Evolutionary conservation across 2,113 vertebrate species (phyloP).

Genomic region (Megaceryle maxima): DNA sequence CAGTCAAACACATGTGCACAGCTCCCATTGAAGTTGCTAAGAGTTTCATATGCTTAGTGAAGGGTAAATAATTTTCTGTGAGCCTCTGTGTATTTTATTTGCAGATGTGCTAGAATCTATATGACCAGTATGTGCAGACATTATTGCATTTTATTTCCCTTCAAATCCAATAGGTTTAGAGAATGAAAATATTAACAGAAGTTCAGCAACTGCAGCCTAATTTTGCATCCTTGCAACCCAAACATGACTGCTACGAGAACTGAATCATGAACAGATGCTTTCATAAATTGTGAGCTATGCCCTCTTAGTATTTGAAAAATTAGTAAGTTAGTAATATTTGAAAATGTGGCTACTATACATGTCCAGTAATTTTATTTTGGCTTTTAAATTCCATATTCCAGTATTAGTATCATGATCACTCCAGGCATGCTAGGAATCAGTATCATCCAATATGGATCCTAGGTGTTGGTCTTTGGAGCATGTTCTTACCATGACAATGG

Average conservation of each 20-base stretch:
- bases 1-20: not conserved
- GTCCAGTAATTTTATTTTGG: not conserved
- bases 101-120: not conserved
- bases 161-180: not conserved
- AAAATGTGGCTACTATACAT: not conserved
- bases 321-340: not conserved
- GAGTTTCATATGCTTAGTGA: not conserved
- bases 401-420: not conserved
- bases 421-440: not conserved
- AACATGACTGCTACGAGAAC: not conserved
- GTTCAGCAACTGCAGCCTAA: not conserved
- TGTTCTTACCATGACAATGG: not conserved
- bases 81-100: not conserved
- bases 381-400: not conserved
- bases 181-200: not conserved
- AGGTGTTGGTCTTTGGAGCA: not conserved
- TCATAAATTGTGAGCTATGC: not conserved
- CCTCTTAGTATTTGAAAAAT: not conserved
- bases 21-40: not conserved
- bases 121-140: not conserved
- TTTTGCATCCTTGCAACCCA: not conserved
- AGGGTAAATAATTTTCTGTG: not conserved
- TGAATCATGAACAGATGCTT: not conserved
- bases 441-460: not conserved
- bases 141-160: not conserved